A percentile compares a stretch with the other conserved stretches of the same genome.
Conservation (phyloP, 1,140 invertebrate species). For the Caerostris darwini region DNA sequence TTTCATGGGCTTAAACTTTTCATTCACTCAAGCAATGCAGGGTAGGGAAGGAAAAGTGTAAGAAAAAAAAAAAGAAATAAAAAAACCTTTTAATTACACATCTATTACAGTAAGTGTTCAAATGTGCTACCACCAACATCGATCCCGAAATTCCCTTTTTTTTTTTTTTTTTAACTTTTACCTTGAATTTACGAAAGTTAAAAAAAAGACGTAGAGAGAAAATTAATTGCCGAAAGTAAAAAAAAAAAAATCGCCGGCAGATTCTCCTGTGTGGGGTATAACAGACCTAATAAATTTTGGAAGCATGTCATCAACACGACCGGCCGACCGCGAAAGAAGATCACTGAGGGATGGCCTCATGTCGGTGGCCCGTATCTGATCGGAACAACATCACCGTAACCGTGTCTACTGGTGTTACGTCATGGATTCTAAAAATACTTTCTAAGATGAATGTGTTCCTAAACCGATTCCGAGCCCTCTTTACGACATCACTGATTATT, state of each 20-base stretch:
- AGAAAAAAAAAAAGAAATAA: no score
- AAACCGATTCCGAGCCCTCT: background rate
- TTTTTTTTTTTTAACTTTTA: background rate
- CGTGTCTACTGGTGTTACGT: slow-evolving; percentile 53
- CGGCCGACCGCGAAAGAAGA: slow-evolving; percentile 37
- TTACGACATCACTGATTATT: background rate
- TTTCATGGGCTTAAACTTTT: no score
- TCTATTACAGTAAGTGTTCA: no score
- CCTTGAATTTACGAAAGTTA: background rate
- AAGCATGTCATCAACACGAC: slow-evolving; percentile 52
- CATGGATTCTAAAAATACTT: slow-evolving; percentile 54
- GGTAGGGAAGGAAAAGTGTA: no score
- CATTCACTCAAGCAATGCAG: no score
- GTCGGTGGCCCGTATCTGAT: slow-evolving; percentile 64
- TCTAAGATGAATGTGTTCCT: background rate
- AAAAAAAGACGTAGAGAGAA: background rate
- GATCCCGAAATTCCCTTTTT: background rate
- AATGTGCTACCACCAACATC: no score
- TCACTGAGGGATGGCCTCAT: background rate
- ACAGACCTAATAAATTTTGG: slow-evolving; percentile 51
- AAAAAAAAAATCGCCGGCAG: background rate
- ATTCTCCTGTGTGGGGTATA: background rate
- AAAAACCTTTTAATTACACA: no score
- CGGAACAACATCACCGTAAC: slow-evolving; percentile 37
- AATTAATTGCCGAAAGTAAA: background rate